These are phyloP conservation scores for Zygaena filipendulae DNA, from an alignment of 2,888 invertebrate species.

Conservation along the genomic window DNA sequence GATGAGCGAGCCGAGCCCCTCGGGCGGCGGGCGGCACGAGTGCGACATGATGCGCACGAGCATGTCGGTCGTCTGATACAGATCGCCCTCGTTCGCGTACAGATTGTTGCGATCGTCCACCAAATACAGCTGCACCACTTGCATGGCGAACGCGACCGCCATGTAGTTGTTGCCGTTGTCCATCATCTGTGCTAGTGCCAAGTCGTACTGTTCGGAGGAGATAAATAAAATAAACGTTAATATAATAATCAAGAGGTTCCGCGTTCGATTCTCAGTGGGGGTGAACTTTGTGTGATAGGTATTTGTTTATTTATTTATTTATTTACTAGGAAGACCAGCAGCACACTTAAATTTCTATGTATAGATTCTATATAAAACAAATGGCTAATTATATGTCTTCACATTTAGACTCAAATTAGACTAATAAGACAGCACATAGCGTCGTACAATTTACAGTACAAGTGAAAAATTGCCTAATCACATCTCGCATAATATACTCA, in stretches of 20 bases:
- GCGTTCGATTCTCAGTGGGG: no score
- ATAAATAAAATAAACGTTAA: conserved; percentile 3
- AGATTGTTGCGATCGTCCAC: conserved; percentile 84
- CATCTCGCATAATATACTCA: no score
- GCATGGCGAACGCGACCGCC: conserved; percentile 91
- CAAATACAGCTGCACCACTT: conserved; percentile 87
- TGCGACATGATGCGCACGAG: conserved; percentile 81
- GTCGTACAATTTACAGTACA: no score
- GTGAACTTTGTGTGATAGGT: background rate
- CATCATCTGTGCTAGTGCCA: conserved; percentile 85
- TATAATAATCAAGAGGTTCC: no score
- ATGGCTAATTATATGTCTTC: no score
- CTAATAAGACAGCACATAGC: no score
- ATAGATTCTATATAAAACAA: no score
- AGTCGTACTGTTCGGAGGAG: conserved; percentile 76
- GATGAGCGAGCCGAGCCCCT: conserved; percentile 83
- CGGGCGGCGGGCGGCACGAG: conserved; percentile 81
- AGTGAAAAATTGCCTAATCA: no score
- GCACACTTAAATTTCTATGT: no score
- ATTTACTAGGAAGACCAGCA: no score
- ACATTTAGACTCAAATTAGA: no score
- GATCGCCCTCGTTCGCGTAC: conserved; percentile 83
- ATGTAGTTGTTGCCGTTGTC: conserved; percentile 85
- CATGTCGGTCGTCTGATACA: conserved; percentile 88
- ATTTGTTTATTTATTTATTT: no score